phyloP scores from a whole-genome alignment of 2,113 vertebrate species.

The Illadopsis cleaveri region DNA sequence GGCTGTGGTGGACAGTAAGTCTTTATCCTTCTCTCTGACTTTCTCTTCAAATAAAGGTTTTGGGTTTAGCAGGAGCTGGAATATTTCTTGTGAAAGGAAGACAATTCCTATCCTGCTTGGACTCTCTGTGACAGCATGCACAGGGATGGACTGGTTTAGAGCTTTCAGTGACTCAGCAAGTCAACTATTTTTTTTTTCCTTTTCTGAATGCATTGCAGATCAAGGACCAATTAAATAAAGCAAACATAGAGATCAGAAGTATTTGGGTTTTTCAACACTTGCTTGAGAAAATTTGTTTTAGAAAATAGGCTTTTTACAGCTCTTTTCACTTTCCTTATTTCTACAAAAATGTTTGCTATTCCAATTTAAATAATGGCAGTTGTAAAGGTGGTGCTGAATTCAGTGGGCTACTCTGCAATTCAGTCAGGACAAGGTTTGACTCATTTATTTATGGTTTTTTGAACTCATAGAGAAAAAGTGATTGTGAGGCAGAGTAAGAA shows the following conservation, averaged over 20 bases:
- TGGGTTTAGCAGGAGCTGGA: not conserved
- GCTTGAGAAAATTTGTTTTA: not conserved
- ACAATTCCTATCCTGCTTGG: not conserved
- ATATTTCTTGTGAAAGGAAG: not conserved
- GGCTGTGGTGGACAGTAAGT: not conserved
- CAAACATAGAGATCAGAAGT: not conserved
- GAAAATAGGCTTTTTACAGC: not conserved
- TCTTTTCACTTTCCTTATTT: not conserved
- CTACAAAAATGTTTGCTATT: not conserved
- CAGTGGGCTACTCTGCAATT: constrained; percentile 12
- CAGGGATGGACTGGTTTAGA: not conserved
- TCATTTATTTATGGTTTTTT: constrained; percentile 47
- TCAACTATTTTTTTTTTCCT: not conserved
- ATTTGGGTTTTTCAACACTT: not conserved
- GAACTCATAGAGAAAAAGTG: constrained; percentile 35
- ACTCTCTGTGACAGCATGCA: not conserved
- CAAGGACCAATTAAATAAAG: not conserved
- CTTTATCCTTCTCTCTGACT: not conserved
- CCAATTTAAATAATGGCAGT: not conserved
- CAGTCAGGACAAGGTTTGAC: constrained; percentile 45
- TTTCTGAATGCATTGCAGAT: not conserved
- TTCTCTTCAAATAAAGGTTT: not conserved
- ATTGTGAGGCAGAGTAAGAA: constrained; percentile 66
- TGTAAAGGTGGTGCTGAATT: not conserved
- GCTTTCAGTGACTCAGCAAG: not conserved